Conservation (phyloP, 2,888 invertebrate genomes). For the Cephus pygmeus region DNA sequence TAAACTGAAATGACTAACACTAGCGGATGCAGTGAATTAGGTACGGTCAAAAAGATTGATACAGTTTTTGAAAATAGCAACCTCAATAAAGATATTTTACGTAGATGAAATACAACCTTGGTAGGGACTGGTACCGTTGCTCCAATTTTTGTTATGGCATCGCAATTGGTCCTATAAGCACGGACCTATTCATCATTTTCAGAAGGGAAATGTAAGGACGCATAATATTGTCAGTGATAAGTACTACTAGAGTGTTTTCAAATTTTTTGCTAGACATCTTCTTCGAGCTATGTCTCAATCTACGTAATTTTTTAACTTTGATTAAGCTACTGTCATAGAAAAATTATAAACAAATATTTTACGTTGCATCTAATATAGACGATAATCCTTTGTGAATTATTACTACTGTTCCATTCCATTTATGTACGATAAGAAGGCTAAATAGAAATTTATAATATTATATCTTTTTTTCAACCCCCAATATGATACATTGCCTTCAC, state of each 20-base stretch:
- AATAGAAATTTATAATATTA: neutral
- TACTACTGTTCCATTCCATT: neutral
- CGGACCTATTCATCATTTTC: neutral
- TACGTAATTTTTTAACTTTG: neutral
- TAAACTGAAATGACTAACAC: neutral
- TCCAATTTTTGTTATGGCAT: constrained; percentile 44
- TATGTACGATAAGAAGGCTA: neutral
- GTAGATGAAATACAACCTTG: constrained; percentile 36
- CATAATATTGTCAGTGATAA: neutral
- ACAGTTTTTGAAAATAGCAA: constrained; percentile 18
- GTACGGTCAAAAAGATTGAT: constrained; percentile 29
- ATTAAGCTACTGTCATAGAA: neutral
- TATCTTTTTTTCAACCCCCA: too few relatives aligned
- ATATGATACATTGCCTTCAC: too few relatives aligned
- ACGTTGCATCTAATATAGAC: neutral
- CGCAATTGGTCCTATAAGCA: neutral
- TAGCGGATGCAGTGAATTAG: neutral
- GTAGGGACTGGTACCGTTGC: constrained; percentile 38
- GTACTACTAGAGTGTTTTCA: neutral
- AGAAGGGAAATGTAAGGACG: neutral
- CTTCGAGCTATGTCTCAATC: neutral
- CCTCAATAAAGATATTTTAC: constrained; percentile 25
- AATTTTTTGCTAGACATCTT: neutral
- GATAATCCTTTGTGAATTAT: neutral
- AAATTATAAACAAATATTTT: neutral